These are phyloP conservation scores for Synergus japonicus DNA, from an alignment of 2,888 invertebrate genomes.

Conservation along the genomic window DNA sequence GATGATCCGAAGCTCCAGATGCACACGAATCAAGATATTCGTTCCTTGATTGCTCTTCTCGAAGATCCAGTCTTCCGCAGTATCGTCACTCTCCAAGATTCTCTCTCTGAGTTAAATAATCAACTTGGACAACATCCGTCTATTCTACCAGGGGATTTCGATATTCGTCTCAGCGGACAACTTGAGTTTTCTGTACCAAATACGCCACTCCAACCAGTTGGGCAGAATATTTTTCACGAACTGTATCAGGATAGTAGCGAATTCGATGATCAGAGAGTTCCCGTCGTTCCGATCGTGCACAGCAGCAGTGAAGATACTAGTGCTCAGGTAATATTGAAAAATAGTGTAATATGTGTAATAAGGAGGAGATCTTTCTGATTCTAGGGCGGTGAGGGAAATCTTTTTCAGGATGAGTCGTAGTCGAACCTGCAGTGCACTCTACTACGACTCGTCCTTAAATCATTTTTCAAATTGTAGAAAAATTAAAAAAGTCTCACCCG, in stretches of 20 bases:
- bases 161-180: slow-evolving; percentile 89
- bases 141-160: slow-evolving; percentile 94
- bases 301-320: slow-evolving; percentile 75
- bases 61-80: slow-evolving; percentile 95
- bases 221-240: slow-evolving; percentile 71
- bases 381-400: too few species aligned
- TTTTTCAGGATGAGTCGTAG: too few species aligned
- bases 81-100: slow-evolving; percentile 94
- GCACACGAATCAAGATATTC: slow-evolving; percentile 87
- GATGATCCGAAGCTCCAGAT: slow-evolving; percentile 90
- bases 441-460: too few species aligned
- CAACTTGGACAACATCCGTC: slow-evolving; percentile 95
- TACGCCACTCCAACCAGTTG: slow-evolving; percentile 70
- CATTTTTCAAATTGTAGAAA: too few species aligned
- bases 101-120: slow-evolving; percentile 90
- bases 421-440: too few species aligned
- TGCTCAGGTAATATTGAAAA: slow-evolving; percentile 66
- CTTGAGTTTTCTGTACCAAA: slow-evolving; percentile 73
- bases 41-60: slow-evolving; percentile 88
- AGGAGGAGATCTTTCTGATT: too few species aligned
- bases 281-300: slow-evolving; percentile 83
- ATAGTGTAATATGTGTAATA: neutral
- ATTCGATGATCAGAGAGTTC: slow-evolving; percentile 88
- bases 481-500: too few species aligned
- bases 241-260: slow-evolving; percentile 78